Conservation (phyloP, 2,113 vertebrate species). For the Formicarius rufipectus region DNA sequence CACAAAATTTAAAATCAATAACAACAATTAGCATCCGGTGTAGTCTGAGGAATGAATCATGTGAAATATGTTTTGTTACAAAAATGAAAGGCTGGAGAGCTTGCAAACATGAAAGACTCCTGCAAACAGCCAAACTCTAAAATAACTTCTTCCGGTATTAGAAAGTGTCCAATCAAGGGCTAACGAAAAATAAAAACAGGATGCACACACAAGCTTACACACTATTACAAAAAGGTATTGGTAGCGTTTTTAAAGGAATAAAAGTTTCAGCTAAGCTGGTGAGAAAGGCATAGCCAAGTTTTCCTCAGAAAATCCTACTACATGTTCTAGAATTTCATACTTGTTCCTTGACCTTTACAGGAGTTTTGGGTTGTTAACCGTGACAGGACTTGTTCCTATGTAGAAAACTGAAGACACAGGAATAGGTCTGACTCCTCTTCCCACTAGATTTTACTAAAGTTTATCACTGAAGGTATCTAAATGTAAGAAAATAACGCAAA, state of each 20-base stretch:
- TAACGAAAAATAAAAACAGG: not conserved
- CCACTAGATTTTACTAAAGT: not conserved
- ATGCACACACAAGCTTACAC: not conserved
- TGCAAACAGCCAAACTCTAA: not conserved
- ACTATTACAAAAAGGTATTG: not conserved
- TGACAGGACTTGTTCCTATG: not conserved
- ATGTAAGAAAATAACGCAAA: not conserved
- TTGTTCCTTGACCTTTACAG: not conserved
- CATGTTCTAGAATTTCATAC: not conserved
- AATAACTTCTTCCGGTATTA: not conserved
- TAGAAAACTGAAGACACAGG: not conserved
- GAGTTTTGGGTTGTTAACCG: not conserved
- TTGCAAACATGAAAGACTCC: not conserved
- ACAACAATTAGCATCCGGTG: conserved; percentile 79
- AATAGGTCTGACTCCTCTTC: not conserved
- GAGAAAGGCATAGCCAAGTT: not conserved
- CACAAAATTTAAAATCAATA: conserved; percentile 85
- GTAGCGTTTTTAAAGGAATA: not conserved
- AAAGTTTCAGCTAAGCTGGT: not conserved
- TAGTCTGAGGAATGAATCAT: conserved; percentile 73
- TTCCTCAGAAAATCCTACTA: not conserved
- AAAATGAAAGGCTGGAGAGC: conserved; percentile 58
- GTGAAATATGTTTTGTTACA: conserved; percentile 70
- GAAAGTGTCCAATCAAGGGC: not conserved
- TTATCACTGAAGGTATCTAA: not conserved